Evolutionary conservation across 2,888 invertebrate species (phyloP), one percentile per base, ranked within the genome.

Genomic region (Cybosia mesomella): DNA sequence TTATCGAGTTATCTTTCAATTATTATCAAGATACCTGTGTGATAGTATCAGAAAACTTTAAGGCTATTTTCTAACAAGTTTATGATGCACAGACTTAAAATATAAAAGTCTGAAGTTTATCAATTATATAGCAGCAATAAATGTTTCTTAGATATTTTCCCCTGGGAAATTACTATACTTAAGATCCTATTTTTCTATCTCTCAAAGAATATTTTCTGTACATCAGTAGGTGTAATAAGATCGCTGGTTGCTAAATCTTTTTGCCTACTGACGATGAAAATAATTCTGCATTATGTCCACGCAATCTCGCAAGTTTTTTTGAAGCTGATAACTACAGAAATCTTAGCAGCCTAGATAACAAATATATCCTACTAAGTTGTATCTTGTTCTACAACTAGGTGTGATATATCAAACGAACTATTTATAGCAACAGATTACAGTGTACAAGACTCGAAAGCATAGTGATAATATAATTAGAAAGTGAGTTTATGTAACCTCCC

Each of bases 401-500:
- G n/a, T 43, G 1, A 9, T 43, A 43, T 5, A 18, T 49, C n/a
- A 49, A 49, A 5, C n/a, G n/a, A 2, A 18, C n/a, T 49, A 49
- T 49, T 49, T 49, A 49, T 49, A n/a, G 49, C 49, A 49, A 49
- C 49, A 49, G 49, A 49, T 49, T 49, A 49, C 49, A 49, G n/a
- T 18, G 43, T 75, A 71, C 62, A 77, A 75, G 77, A 80, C 72
- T 62, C 58, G 64, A 36, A 59, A 61, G 73, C 66, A 70, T 55
- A 65, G 65, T 67, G 58, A 69, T 71, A 81, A 79, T 78, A 67
- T 70, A 81, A 80, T 81, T 80, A 81, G 70, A 76, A 71, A 59
- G 59, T 59, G 64, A 66, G 71, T 73, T 72, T 74, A 79, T 70
- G 70, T 66, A 71, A 73, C 68, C 67, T 68, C 79, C 66, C 73